Evolutionary conservation across 2,113 vertebrate genomes (phyloP), one percentile per base, ranked within the genome.

Genomic region (Protobothrops mucrosquamatus): DNA sequence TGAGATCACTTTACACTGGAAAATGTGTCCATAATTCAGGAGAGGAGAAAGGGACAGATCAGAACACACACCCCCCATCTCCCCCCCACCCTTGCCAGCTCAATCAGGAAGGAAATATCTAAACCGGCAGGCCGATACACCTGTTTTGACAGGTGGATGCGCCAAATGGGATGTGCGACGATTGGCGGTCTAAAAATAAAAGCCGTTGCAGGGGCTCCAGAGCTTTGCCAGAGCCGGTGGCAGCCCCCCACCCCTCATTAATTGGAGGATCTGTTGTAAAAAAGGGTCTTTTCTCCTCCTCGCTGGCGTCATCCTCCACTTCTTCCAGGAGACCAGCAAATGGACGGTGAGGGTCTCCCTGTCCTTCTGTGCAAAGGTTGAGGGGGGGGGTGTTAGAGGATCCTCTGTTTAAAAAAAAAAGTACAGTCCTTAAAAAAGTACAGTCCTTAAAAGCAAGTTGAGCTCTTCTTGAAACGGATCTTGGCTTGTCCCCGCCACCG

Each of bases 1-100:
- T 81, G 51, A 81, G 9, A 91, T 93, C 93, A 91, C 90, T 89
- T 91, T 89, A 89, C 90, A 85, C 85, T 24, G 90, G 87, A 88
- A 91, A 91, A 91, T 29, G 86, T 29, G 86, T 85, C 55, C 23
- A 52, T 91, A 89, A 91, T 91, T 85, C 87, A 6, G 26, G 54
- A n/a, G 89, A 64, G 39, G 46, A 69, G 54, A 34, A 81, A 46
- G 34, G 64, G 39, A n/a, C 6, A 12, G 55, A 43, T 52, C 52
- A n/a, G 64, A 52, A 48, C 46, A 2, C 24, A 48, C 26, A 3
- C 59, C 0, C 26, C 2, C 57, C 57, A 6, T 55, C 56, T 23
- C 56, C 1, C 57, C 7, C 57, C 3, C 2, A n/a, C 2, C 26
- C 54, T 55, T 2, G 4, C 2, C 12, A 1, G 90, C 86, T 61